Conservation (phyloP, 2,888 invertebrate genomes). For the Lasioglossum leucozonium region DNA sequence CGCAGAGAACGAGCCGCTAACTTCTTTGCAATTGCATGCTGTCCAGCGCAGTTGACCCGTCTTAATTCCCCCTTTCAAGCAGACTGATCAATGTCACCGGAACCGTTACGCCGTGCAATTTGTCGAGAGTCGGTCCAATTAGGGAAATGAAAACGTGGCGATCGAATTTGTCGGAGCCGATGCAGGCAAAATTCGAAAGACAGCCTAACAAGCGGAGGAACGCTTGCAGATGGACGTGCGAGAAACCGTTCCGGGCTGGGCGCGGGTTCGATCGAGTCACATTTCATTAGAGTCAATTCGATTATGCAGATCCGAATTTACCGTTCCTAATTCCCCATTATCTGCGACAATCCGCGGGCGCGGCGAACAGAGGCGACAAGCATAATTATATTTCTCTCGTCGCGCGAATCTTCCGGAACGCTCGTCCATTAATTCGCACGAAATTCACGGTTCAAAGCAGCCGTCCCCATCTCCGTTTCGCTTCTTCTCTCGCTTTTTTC, state of each 20-base stretch:
- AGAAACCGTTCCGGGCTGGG: neutral
- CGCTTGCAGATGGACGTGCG: neutral
- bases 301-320: constrained; percentile 46
- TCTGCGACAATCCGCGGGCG: constrained; percentile 37
- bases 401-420: constrained; percentile 1
- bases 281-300: constrained; percentile 45
- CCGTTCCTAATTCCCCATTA: constrained; percentile 46
- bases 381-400: constrained; percentile 49
- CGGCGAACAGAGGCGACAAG: neutral
- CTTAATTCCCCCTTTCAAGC: neutral
- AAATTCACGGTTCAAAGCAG: constrained; percentile 46
- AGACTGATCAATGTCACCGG: neutral
- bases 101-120: constrained; percentile 4
- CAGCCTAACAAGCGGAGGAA: neutral
- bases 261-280: constrained; percentile 17
- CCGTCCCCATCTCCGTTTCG: no score
- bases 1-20: neutral
- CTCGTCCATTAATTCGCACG: constrained; percentile 29
- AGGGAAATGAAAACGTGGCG: constrained; percentile 52
- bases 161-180: constrained; percentile 26
- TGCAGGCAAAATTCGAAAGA: constrained; percentile 32
- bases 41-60: neutral
- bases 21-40: neutral
- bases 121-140: constrained; percentile 33
- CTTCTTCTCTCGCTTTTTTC: neutral